Conservation (phyloP, 2,888 invertebrate species). For the Pecten maximus region DNA sequence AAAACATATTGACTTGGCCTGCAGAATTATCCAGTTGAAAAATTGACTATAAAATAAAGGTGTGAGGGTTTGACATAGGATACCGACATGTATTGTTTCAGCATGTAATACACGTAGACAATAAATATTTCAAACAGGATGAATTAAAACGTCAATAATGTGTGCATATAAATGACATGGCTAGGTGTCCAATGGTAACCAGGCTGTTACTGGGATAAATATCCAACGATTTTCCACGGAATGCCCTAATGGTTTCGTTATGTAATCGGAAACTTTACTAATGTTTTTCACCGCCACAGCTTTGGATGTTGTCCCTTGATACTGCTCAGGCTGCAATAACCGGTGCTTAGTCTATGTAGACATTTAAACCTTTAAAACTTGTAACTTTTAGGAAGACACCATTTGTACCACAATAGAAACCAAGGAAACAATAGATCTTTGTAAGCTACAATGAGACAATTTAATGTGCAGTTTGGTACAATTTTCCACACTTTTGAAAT, state of each 20-base stretch:
- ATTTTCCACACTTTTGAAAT: too few species aligned
- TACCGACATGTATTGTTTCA: not conserved
- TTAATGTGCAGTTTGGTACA: too few species aligned
- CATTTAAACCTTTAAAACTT: not conserved
- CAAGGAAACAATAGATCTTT: not conserved
- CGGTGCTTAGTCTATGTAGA: not conserved
- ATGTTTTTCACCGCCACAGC: not conserved
- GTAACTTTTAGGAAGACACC: not conserved
- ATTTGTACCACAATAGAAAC: not conserved
- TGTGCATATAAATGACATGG: not conserved
- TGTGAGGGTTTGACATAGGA: too few species aligned
- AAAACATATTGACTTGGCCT: too few species aligned
- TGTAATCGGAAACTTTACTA: constrained; percentile 15
- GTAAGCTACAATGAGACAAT: not conserved
- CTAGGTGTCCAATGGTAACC: not conserved
- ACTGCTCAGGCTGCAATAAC: not conserved
- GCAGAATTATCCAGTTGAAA: too few species aligned
- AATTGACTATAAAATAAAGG: too few species aligned
- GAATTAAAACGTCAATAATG: not conserved
- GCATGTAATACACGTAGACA: not conserved
- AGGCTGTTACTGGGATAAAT: not conserved
- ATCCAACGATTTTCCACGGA: not conserved
- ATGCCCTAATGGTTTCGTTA: not conserved
- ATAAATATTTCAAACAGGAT: not conserved
- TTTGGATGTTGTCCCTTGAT: not conserved